Percentiles rank a stretch among this genome's conserved stretches.
Evolutionary conservation across 2,797 vertebrate species (phyloP).

Genomic region (Columba guinea): DNA sequence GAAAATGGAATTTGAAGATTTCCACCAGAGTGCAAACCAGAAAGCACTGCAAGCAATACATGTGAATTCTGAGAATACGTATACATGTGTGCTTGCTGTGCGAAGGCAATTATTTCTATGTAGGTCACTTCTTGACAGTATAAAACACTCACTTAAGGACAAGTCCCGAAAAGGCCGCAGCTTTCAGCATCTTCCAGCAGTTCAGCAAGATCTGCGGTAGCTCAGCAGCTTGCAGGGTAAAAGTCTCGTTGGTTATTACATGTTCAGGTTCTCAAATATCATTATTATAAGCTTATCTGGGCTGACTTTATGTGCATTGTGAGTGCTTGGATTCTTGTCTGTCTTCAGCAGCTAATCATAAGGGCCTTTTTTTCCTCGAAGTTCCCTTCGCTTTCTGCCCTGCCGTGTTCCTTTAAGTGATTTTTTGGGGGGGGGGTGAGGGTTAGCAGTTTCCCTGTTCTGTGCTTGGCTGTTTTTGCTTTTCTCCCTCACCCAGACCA

Average conservation of each 20-base stretch:
- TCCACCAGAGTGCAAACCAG: neutral
- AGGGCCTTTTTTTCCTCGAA: neutral
- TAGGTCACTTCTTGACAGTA: neutral
- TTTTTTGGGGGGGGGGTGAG: neutral
- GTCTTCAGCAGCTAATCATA: neutral
- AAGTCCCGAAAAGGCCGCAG: neutral
- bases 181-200: neutral
- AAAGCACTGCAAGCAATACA: neutral
- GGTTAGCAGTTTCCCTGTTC: neutral
- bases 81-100: rapidly evolving
- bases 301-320: neutral
- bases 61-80: neutral
- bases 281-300: neutral
- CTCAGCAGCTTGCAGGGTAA: neutral
- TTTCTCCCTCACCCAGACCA: neutral
- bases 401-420: neutral
- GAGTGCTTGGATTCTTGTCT: neutral
- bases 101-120: neutral
- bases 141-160: neutral
- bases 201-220: neutral
- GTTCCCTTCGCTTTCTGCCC: neutral
- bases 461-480: neutral
- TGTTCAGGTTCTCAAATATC: neutral
- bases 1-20: neutral
- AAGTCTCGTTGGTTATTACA: neutral